Evolutionary conservation across 2,888 invertebrate genomes (phyloP).

Genomic region (Protonemura montana): DNA sequence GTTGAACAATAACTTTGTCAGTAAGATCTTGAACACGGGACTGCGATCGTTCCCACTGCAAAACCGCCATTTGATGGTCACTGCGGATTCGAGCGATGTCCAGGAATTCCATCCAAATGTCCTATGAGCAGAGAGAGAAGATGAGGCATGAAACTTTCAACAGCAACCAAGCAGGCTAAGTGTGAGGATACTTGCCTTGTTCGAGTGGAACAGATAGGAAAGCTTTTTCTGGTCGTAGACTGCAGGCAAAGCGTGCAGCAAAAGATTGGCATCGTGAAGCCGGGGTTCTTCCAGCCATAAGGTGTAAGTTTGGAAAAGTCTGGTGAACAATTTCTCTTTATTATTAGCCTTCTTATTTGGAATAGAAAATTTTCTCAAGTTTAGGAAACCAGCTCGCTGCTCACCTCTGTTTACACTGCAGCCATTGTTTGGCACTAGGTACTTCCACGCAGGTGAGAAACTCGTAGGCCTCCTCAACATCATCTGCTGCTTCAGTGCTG

Average conservation of each 20-base stretch:
- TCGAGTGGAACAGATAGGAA: not conserved
- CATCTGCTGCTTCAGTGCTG: slow-evolving; percentile 52
- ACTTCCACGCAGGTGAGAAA: not conserved
- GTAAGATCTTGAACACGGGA: slow-evolving; percentile 56
- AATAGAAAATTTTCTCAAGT: slow-evolving; percentile 43
- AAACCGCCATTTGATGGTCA: slow-evolving; percentile 62
- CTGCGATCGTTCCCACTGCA: slow-evolving; percentile 65
- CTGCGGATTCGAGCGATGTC: slow-evolving; percentile 66
- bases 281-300: slow-evolving; percentile 83
- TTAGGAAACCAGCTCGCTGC: not conserved
- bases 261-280: slow-evolving; percentile 71
- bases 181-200: not conserved
- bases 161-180: not conserved
- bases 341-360: not conserved
- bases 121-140: slow-evolving; percentile 54
- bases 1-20: slow-evolving; percentile 24
- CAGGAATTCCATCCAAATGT: slow-evolving; percentile 74
- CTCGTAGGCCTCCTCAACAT: slow-evolving; percentile 39
- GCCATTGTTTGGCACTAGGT: not conserved
- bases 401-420: not conserved
- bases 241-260: slow-evolving; percentile 73
- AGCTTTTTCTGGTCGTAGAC: slow-evolving; percentile 75
- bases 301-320: slow-evolving; percentile 69
- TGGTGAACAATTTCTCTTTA: slow-evolving; percentile 53
- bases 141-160: not conserved